phyloP scores from a whole-genome alignment of 1,140 invertebrate species.

The Spodoptera litura region DNA sequence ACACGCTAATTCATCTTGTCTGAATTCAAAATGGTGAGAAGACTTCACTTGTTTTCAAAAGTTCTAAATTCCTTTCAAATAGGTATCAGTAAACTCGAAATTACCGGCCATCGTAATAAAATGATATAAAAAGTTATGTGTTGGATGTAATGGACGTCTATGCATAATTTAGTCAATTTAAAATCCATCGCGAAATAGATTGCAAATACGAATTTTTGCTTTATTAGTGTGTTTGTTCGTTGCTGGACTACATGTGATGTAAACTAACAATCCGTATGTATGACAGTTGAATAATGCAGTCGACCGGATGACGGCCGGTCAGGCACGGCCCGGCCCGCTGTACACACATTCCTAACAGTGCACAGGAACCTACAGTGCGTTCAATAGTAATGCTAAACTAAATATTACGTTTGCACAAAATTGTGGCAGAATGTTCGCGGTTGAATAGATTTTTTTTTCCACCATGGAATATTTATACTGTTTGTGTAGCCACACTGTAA shows the following conservation, averaged over 20 bases:
- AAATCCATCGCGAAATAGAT: slow-evolving; percentile 19
- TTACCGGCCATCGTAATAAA: slow-evolving; percentile 5
- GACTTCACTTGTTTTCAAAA: too few species aligned
- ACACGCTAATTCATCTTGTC: neutral
- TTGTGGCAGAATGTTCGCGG: neutral
- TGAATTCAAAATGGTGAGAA: neutral
- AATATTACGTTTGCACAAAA: slow-evolving; percentile 22
- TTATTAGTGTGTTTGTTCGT: slow-evolving; percentile 35
- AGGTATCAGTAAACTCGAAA: neutral
- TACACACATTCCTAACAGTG: slow-evolving; percentile 33
- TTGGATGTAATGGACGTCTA: neutral
- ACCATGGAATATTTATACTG: too few species aligned
- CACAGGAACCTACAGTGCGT: neutral
- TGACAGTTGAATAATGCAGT: slow-evolving; percentile 43
- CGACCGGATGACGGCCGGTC: slow-evolving; percentile 26
- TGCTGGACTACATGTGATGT: slow-evolving; percentile 27
- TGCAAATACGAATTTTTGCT: slow-evolving; percentile 42
- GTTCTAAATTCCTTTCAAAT: neutral
- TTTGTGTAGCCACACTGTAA: too few species aligned
- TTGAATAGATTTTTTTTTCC: neutral
- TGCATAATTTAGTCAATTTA: slow-evolving; percentile 18
- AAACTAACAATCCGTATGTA: slow-evolving; percentile 31
- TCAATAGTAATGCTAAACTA: slow-evolving; percentile 38
- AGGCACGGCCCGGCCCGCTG: neutral
- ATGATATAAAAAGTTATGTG: neutral